Evolutionary conservation across 2,113 vertebrate species (phyloP).

Genomic region (Xiphophorus couchianus): DNA sequence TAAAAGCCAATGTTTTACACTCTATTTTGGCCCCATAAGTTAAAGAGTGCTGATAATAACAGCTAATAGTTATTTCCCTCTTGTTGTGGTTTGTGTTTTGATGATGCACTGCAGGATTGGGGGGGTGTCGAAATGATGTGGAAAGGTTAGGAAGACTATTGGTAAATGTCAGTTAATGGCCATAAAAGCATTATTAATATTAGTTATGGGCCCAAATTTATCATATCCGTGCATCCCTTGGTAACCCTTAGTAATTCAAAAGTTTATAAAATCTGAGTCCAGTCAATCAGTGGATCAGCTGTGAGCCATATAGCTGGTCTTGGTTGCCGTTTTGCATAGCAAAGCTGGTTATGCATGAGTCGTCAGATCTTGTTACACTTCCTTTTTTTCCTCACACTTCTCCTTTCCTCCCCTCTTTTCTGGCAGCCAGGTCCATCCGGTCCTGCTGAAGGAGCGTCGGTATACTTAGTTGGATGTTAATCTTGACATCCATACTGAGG

Average conservation of each 20-base stretch:
- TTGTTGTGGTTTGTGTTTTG: too few relatives aligned
- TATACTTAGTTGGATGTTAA: constrained; percentile 42
- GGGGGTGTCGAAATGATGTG: too few relatives aligned
- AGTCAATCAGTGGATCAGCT: not conserved
- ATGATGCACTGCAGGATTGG: too few relatives aligned
- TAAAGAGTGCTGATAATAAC: too few relatives aligned
- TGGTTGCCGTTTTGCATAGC: constrained; percentile 43
- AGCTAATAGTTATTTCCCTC: too few relatives aligned
- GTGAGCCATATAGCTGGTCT: constrained; percentile 23
- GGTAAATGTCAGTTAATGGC: too few relatives aligned
- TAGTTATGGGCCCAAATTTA: too few relatives aligned
- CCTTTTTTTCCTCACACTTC: constrained; percentile 11
- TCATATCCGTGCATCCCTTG: too few relatives aligned
- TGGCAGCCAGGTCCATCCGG: constrained; percentile 48
- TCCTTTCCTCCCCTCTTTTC: constrained; percentile 20
- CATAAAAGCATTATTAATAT: too few relatives aligned
- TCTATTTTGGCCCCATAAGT: too few relatives aligned
- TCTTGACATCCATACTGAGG: constrained; percentile 63
- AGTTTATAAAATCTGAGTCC: not conserved
- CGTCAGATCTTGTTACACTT: constrained; percentile 42
- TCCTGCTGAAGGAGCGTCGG: constrained; percentile 38
- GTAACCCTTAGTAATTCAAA: not conserved
- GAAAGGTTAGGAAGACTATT: too few relatives aligned
- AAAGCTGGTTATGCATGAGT: constrained; percentile 41
- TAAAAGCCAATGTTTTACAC: too few relatives aligned